Conservation (phyloP, 2,113 vertebrate species). For the Salminus brasiliensis region DNA sequence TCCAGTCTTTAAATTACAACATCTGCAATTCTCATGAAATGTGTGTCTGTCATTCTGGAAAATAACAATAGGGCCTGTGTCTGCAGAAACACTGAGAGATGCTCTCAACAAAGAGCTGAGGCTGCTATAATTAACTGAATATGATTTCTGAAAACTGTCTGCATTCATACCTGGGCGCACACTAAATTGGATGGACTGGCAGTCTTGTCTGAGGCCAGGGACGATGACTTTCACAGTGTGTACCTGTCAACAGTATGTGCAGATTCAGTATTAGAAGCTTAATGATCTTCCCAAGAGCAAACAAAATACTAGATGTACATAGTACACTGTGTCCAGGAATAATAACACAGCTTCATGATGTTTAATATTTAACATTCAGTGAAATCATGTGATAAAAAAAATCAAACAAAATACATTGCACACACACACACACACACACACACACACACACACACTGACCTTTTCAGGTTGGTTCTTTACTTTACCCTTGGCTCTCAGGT, state of each 20-base stretch:
- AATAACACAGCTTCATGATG: background rate
- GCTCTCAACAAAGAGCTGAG: too few relatives aligned
- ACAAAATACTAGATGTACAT: background rate
- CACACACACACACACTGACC: slow-evolving; percentile 69
- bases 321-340: background rate
- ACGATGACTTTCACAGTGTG: slow-evolving; percentile 83
- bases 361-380: background rate
- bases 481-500: slow-evolving; percentile 79
- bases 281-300: background rate
- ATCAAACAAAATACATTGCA: too few relatives aligned
- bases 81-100: too few relatives aligned
- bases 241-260: slow-evolving; percentile 66
- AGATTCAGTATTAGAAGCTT: background rate
- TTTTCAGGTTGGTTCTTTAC: slow-evolving; percentile 80
- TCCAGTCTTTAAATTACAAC: too few relatives aligned
- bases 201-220: slow-evolving; percentile 82
- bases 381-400: background rate
- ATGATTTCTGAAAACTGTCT: background rate
- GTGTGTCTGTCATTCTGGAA: too few relatives aligned
- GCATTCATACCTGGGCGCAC: slow-evolving; percentile 82
- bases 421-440: slow-evolving; percentile 14
- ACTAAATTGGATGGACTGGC: slow-evolving; percentile 77
- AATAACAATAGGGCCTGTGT: too few relatives aligned
- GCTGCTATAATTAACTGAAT: background rate
- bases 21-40: too few relatives aligned